Base-by-base conservation (phyloP, 2,113 vertebrate genomes). In the Tupaia chinensis region DNA sequence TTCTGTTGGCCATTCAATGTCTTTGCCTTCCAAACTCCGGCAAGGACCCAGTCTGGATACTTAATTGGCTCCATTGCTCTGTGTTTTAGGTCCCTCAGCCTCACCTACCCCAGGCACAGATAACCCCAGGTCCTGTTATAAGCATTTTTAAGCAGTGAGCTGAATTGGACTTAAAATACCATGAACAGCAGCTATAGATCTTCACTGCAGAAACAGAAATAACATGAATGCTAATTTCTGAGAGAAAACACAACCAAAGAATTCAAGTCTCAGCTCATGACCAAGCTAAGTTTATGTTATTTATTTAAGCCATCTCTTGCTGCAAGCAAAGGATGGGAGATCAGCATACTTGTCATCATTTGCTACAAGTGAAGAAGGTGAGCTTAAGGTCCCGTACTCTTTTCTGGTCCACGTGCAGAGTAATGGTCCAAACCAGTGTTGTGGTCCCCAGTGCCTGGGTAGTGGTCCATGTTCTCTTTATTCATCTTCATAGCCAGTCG, bases 401-500 rank as follows among this genome's bases (percentile, higher is more conserved):
- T 68, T 94, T 97, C 97, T 98, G 98, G 97, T 98, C 98, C 97
- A 25, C 19, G 72, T 92, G 86, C 0, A 9, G 95, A 93, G 68
- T 44, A 80, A 89, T 98, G 99, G 98, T 99, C 98, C 98, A 96
- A 78, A 89, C 66, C 84, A 89, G 89, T 87, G 96, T 77, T 76
- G 96, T 97, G 96, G 91, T 97, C 95, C 98, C 95, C 53, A 84
- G 6, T 61, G 90, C 72, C 16, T 87, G 60, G 54, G 44, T 29
- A n/a, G 60, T 85, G 88, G 94, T 96, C 96, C 95, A 17, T 32
- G 72, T 95, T 87, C 89, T 97, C 96, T 99, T 6, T 99, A 98
- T 0, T 99, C 98, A 0, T 98, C 99, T 98, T 99, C 99, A 66
- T 99, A 99, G 89, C 99, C 99, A 0, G 98, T 98, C 56, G 99